phyloP scores from a whole-genome alignment of 2,113 vertebrate species.

The Coregonus clupeaformis region DNA sequence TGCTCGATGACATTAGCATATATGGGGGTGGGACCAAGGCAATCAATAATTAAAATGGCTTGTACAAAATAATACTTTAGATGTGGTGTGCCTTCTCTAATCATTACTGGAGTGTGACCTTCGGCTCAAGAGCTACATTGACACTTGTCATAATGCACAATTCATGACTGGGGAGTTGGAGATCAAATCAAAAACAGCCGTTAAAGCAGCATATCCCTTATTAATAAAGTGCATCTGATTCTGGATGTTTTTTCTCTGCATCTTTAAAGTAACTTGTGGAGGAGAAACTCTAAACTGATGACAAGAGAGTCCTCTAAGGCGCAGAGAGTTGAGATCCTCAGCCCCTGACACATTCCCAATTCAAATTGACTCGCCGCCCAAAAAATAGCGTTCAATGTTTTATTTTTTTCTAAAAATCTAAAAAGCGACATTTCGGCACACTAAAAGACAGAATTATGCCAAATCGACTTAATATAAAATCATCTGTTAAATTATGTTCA shows the following conservation, averaged over 20 bases:
- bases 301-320: slow-evolving; percentile 60
- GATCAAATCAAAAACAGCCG: slow-evolving; percentile 65
- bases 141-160: slow-evolving; percentile 74
- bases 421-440: slow-evolving; percentile 78
- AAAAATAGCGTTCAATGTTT: slow-evolving; percentile 66
- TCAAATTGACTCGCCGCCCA: slow-evolving; percentile 67
- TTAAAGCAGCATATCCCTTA: slow-evolving; percentile 59
- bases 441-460: slow-evolving; percentile 79
- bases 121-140: slow-evolving; percentile 69
- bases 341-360: slow-evolving; percentile 73
- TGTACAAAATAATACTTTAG: slow-evolving; percentile 65
- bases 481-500: slow-evolving; percentile 82
- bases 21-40: slow-evolving; percentile 29
- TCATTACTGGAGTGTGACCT: slow-evolving; percentile 68
- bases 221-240: slow-evolving; percentile 63
- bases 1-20: slow-evolving; percentile 63
- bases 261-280: slow-evolving; percentile 64
- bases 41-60: slow-evolving; percentile 70
- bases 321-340: slow-evolving; percentile 22
- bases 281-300: slow-evolving; percentile 71
- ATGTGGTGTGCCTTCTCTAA: slow-evolving; percentile 61
- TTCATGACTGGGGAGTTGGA: slow-evolving; percentile 65
- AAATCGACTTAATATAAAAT: slow-evolving; percentile 81
- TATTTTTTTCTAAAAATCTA: slow-evolving; percentile 70
- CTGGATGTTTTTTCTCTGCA: slow-evolving; percentile 57